Percentiles rank a stretch among this genome's conserved stretches.
Evolutionary conservation across 2,113 vertebrate genomes (phyloP).

Genomic region (Alosa alosa): DNA sequence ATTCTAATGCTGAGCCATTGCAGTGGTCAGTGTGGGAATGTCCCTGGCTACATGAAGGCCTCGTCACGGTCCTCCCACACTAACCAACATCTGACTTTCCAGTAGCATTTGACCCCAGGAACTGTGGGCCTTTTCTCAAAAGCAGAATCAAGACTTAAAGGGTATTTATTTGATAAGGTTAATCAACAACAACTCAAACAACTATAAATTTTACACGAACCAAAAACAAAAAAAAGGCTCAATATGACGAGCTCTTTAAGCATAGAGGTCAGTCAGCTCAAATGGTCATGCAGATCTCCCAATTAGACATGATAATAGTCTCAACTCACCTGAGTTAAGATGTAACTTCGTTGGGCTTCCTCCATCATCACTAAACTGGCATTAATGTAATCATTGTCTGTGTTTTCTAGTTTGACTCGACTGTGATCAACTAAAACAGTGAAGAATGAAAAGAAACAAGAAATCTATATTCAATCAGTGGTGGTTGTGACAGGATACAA

Average conservation of each 20-base stretch:
- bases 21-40: background rate
- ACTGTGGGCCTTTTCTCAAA: background rate
- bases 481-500: background rate
- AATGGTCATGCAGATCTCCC: background rate
- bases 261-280: background rate
- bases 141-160: background rate
- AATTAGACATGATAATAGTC: background rate
- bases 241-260: too few relatives aligned
- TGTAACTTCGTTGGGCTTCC: constrained; percentile 89
- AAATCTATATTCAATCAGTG: background rate
- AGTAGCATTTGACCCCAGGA: background rate
- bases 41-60: background rate
- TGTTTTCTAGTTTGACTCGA: constrained; percentile 88
- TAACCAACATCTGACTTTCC: background rate
- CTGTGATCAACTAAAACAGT: constrained; percentile 89
- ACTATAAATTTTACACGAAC: too few relatives aligned
- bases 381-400: constrained; percentile 97
- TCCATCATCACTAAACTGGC: constrained; percentile 88
- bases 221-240: too few relatives aligned
- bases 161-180: background rate
- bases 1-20: background rate
- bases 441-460: background rate
- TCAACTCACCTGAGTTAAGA: constrained; percentile 88
- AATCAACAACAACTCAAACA: background rate
- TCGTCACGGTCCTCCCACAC: background rate